These are phyloP conservation scores for Cryptocephalus moraei DNA, from an alignment of 2,888 invertebrate species.

Conservation along the genomic window DNA sequence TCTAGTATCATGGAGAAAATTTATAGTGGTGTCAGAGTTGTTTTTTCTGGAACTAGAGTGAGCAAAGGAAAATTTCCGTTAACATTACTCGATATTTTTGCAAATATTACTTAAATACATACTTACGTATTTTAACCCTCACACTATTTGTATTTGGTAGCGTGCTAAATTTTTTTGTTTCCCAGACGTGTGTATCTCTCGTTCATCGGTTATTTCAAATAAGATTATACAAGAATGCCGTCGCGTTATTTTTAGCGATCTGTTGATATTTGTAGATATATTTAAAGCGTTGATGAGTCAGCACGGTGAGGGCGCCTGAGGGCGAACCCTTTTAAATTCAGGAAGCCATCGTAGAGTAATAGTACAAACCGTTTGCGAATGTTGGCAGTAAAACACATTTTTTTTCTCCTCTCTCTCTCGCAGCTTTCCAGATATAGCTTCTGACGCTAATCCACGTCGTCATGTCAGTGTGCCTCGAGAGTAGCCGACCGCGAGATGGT, in stretches of 20 bases:
- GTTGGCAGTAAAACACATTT: constrained; percentile 11
- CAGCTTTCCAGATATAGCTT: constrained; percentile 34
- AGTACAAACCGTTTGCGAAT: constrained; percentile 1
- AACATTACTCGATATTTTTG: no score
- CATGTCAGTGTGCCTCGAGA: constrained; percentile 46
- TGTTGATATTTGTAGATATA: constrained; percentile 5
- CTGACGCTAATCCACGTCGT: constrained; percentile 29
- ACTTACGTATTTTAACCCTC: no score
- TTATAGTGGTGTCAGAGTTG: no score
- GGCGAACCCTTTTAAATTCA: neutral
- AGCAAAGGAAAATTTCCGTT: no score
- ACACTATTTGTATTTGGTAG: no score
- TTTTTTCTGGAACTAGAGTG: no score
- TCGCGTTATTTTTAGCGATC: neutral
- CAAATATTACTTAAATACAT: no score
- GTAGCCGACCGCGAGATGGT: constrained; percentile 43
- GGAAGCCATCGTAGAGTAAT: neutral
- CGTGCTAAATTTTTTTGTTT: no score
- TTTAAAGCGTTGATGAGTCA: constrained; percentile 2
- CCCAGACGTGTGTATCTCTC: no score
- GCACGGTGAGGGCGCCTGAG: constrained; percentile 1
- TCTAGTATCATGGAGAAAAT: no score
- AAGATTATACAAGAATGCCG: neutral
- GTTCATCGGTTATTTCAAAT: no score
- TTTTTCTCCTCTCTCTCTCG: constrained; percentile 26